Percentiles rank a stretch among this genome's conserved stretches.
Conservation (phyloP, 1,140 invertebrate genomes). For the Brachionus paranguensis region DNA sequence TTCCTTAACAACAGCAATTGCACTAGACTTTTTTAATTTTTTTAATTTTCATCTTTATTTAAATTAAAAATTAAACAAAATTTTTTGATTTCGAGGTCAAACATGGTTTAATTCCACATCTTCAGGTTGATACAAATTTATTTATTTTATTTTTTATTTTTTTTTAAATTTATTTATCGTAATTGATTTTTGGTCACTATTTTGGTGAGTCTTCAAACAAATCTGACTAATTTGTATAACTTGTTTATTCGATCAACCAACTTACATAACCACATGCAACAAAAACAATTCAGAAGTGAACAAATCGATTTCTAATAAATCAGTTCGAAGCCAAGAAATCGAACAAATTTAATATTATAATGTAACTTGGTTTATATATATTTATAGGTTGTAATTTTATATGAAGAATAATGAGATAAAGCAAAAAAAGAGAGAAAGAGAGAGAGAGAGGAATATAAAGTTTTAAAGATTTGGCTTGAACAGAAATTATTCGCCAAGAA, state of each 20-base stretch:
- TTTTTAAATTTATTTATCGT: not conserved
- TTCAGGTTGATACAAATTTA: slow-evolving; percentile 36
- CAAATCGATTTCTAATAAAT: not conserved
- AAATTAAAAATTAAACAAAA: not conserved
- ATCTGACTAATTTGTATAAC: not conserved
- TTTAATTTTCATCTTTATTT: not conserved
- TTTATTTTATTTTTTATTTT: not conserved
- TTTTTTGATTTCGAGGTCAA: slow-evolving; percentile 39
- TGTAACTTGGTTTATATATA: not conserved
- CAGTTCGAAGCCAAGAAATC: not conserved
- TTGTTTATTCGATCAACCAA: not conserved
- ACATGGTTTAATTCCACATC: slow-evolving; percentile 38
- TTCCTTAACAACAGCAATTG: slow-evolving; percentile 11
- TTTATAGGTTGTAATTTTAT: not conserved
- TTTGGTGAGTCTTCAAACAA: not conserved
- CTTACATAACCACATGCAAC: not conserved
- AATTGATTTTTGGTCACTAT: not conserved
- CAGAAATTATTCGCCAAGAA: not conserved
- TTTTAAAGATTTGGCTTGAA: not conserved
- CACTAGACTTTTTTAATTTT: not conserved
- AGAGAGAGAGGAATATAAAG: slow-evolving; percentile 3
- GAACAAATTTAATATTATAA: not conserved
- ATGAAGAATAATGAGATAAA: not conserved
- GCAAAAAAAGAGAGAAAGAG: not conserved
- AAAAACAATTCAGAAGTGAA: not conserved